Conservation (phyloP, 2,113 vertebrate genomes). For the Myrmecobius fasciatus region DNA sequence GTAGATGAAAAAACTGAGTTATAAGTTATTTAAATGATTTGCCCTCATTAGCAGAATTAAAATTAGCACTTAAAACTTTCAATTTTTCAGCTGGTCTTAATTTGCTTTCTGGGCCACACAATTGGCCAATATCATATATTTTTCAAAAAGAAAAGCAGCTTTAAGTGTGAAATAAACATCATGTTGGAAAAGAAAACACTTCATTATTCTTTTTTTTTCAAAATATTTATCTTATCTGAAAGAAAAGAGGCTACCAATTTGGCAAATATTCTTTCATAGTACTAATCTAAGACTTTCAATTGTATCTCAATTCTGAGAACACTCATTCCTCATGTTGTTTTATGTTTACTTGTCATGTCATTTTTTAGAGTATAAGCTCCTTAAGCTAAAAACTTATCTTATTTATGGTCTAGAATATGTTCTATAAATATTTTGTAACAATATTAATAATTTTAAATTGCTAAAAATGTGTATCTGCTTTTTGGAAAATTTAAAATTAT, state of each 20-base stretch:
- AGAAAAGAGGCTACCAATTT: background rate
- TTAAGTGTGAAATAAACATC: background rate
- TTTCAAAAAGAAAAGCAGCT: background rate
- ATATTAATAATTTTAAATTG: constrained; percentile 41
- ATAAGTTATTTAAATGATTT: constrained; percentile 8
- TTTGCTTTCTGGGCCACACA: constrained; percentile 26
- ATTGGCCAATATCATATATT: background rate
- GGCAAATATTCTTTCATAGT: background rate
- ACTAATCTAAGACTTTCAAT: background rate
- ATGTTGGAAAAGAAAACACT: background rate
- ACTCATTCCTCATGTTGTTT: background rate
- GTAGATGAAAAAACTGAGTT: background rate
- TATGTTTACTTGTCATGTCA: constrained; percentile 14
- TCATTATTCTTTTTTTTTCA: constrained; percentile 3
- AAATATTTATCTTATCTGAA: background rate
- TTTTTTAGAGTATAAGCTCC: constrained; percentile 46
- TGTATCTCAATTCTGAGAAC: background rate
- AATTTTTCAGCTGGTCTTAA: constrained; percentile 27
- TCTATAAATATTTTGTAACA: constrained; percentile 51
- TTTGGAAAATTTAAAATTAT: constrained; percentile 55
- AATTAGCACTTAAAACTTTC: background rate
- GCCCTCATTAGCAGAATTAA: background rate
- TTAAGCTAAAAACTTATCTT: constrained; percentile 39
- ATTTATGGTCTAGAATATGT: constrained; percentile 27
- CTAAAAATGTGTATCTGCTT: constrained; percentile 39